These are phyloP conservation scores for Himalopsyche kuldschensis DNA, from an alignment of 2,888 invertebrate genomes.

Conservation along the genomic window DNA sequence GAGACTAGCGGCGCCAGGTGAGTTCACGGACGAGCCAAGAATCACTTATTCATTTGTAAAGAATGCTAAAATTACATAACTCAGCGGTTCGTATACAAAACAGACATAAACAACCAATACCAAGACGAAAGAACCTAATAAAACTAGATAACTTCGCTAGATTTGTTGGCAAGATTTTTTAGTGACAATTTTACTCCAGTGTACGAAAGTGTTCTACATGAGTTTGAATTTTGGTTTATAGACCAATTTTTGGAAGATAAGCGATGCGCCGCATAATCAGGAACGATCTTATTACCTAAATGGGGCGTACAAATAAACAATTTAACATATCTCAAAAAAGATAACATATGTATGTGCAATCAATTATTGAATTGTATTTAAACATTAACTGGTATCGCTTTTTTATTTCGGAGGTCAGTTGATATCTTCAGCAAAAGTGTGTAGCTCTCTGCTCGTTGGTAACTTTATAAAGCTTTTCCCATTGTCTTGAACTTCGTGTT, in stretches of 20 bases:
- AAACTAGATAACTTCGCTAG: not conserved
- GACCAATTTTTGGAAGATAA: not conserved
- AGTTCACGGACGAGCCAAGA: conserved; percentile 15
- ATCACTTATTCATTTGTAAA: not conserved
- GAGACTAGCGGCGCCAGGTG: conserved; percentile 9
- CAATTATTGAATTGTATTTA: not conserved
- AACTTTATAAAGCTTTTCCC: not conserved
- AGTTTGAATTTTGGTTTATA: not conserved
- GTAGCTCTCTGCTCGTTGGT: not conserved
- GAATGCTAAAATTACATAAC: conserved; percentile 1
- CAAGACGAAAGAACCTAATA: not conserved
- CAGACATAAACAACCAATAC: not conserved
- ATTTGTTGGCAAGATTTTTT: not conserved
- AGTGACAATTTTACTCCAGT: not conserved
- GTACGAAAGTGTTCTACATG: not conserved
- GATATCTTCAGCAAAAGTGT: not conserved
- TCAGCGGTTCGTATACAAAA: not conserved
- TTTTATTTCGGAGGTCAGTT: too few relatives aligned
- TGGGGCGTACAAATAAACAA: not conserved
- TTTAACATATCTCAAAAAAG: not conserved
- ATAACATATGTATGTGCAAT: not conserved
- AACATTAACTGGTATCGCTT: too few relatives aligned
- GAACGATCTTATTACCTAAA: not conserved
- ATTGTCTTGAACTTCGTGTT: not conserved
- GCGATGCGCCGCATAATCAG: not conserved